These are phyloP conservation scores for Rhamphomyia laevipes DNA, from an alignment of 2,888 invertebrate species.

Conservation along the genomic window DNA sequence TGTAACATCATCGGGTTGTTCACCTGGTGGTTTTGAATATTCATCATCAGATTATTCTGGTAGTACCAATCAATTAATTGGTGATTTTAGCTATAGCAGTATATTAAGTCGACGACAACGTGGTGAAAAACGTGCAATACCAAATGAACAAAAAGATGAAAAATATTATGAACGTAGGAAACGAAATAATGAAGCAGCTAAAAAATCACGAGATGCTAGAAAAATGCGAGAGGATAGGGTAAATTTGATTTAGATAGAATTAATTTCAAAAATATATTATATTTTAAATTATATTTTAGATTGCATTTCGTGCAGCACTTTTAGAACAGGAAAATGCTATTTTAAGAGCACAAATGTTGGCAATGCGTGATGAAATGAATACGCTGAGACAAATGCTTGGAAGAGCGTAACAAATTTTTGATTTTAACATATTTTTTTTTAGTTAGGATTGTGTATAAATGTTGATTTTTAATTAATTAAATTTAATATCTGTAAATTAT, in stretches of 20 bases:
- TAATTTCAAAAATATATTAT: conserved; percentile 5
- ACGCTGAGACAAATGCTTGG: no score
- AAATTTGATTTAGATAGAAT: conserved; percentile 11
- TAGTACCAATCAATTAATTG: neutral
- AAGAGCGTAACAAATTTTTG: no score
- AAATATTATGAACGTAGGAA: conserved; percentile 81
- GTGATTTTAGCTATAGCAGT: neutral
- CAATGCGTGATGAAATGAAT: conserved; percentile 59
- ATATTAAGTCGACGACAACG: conserved; percentile 44
- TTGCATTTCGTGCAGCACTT: conserved; percentile 72
- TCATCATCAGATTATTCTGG: neutral
- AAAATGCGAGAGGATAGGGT: conserved; percentile 80
- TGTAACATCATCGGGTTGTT: conserved; percentile 16
- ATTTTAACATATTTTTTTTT: no score
- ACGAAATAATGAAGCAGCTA: conserved; percentile 83
- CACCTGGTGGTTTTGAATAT: neutral
- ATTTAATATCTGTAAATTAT: no score
- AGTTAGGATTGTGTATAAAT: no score
- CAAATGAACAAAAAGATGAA: conserved; percentile 75
- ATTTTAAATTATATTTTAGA: conserved; percentile 42
- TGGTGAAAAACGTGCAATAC: conserved; percentile 77
- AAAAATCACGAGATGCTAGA: conserved; percentile 80
- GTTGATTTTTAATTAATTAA: no score
- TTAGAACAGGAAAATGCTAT: conserved; percentile 83
- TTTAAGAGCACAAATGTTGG: conserved; percentile 67